Base-by-base conservation (phyloP, 2,888 invertebrate genomes). In the Pseudococcus longispinus region DNA sequence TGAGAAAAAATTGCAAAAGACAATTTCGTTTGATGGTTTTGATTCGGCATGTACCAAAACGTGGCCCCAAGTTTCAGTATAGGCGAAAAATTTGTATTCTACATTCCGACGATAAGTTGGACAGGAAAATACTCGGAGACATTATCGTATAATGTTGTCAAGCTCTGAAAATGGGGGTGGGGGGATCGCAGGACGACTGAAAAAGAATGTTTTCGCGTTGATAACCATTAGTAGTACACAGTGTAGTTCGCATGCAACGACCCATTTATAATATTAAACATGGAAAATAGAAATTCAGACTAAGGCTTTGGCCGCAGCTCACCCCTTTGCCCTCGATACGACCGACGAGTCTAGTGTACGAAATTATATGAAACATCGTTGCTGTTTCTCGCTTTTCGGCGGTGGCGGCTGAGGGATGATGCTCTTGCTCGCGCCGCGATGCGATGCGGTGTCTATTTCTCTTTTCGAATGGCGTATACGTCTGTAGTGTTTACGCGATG, bases 211-310 rank as follows among this genome's bases (percentile, higher is more conserved):
- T 80, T 60, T 80, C 42, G 42, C 42, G 77, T 37, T 80, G 77
- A 80, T 80, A 80, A 80, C 37, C 77, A 80, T 80, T 80, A 80
- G 77, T 80, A 80, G 70, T 70, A 65, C 26, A 26, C 26, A 29
- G 29, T 60, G 55, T 44, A 51, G 83, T 44, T 83, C 55, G 83
- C 83, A 60, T 83, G 83, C 83, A 83, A 83, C 83, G 83, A 51
- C 51, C 83, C 55, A 83, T 83, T 83, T 60, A 83, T 51, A 83
- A 83, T 83, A 83, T 60, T 83, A 60, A 83, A 83, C 83, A 83
- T 83, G 46, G 51, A 80, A 80, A 42, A 80, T 80, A 80, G 77
- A 80, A 80, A 80, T 37, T 80, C 77, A 80, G 77, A 80, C 74
- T 29, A 74, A 42, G 42, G 77, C 42, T 80, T 20, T 20, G 20